Evolutionary conservation across 2,797 vertebrate species (phyloP).

Genomic region (Hydrolagus colliei): DNA sequence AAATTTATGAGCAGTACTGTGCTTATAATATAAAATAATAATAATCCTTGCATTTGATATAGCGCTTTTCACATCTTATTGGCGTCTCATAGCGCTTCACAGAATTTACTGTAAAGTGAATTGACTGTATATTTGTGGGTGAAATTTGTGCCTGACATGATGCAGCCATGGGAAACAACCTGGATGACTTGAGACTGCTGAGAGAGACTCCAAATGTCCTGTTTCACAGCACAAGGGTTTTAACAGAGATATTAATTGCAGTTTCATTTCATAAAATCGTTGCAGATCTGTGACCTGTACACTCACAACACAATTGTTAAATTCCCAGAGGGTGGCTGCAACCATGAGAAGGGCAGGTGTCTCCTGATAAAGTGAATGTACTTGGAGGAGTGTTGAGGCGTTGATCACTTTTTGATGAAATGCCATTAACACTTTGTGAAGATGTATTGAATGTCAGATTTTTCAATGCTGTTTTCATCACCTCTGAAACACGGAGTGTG

Average conservation of each 20-base stretch:
- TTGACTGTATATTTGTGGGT: too few relatives aligned
- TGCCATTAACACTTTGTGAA: conserved; percentile 25
- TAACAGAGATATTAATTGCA: conserved; percentile 22
- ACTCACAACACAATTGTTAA: conserved; percentile 13
- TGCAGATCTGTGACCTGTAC: conserved; percentile 23
- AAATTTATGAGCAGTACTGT: neutral
- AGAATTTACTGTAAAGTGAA: too few relatives aligned
- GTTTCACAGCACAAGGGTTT: neutral
- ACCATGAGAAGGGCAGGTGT: conserved; percentile 10
- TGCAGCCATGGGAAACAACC: neutral
- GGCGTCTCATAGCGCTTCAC: too few relatives aligned
- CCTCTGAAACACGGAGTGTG: neutral
- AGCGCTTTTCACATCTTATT: too few relatives aligned
- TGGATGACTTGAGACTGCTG: neutral
- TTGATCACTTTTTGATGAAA: conserved; percentile 32
- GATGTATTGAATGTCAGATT: conserved; percentile 28
- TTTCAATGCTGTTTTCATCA: conserved; percentile 1
- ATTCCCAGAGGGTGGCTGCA: conserved; percentile 30
- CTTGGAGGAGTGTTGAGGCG: conserved; percentile 25
- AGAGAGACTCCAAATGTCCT: conserved; percentile 18
- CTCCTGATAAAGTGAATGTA: conserved; percentile 21
- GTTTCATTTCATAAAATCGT: conserved; percentile 26
- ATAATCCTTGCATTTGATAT: too few relatives aligned
- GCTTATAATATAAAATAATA: too few relatives aligned
- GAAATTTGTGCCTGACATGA: neutral